A percentile compares a stretch with the other conserved stretches of the same genome.
Conservation (phyloP, 2,113 vertebrate genomes). For the Platysternon megacephalum region DNA sequence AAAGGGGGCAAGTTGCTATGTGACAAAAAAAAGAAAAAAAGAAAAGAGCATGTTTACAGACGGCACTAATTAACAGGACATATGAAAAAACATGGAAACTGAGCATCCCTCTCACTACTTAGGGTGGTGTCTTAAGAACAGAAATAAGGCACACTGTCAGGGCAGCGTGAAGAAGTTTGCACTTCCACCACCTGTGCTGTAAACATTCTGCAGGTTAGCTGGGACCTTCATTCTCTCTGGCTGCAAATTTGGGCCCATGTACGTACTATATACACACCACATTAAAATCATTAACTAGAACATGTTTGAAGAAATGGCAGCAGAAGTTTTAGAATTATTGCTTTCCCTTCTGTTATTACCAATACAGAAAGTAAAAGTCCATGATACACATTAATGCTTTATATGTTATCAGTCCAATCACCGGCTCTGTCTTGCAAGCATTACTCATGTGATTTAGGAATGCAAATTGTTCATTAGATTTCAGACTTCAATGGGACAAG, state of each 20-base stretch:
- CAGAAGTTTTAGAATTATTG: not conserved
- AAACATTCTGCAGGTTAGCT: not conserved
- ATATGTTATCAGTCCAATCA: not conserved
- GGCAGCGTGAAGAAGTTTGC: not conserved
- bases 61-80: not conserved
- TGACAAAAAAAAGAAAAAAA: not conserved
- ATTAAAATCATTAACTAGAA: not conserved
- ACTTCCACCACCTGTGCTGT: not conserved
- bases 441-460: not conserved
- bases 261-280: rapidly evolving
- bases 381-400: not conserved
- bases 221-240: not conserved
- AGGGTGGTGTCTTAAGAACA: not conserved
- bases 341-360: not conserved
- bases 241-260: not conserved
- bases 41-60: not conserved
- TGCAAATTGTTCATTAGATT: not conserved
- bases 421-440: not conserved
- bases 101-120: not conserved
- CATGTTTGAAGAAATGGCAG: not conserved
- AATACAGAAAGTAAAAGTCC: not conserved
- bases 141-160: not conserved
- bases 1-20: not conserved
- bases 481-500: not conserved
- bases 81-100: not conserved